phyloP scores from a whole-genome alignment of 1,140 invertebrate species.

The Whitmania pigra region DNA sequence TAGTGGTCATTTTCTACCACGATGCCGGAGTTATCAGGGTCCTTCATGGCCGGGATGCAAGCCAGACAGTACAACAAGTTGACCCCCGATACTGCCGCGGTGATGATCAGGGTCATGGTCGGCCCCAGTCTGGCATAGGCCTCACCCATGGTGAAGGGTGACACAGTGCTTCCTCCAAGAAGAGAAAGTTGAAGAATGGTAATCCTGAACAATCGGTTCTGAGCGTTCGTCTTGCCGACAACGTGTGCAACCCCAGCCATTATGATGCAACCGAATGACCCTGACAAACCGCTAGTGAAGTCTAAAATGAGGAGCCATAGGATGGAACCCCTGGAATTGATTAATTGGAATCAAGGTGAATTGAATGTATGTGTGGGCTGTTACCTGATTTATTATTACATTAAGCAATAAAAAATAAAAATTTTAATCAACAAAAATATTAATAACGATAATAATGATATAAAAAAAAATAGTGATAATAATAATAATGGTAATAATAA shows the following conservation, averaged over 20 bases:
- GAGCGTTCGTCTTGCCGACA: conserved; percentile 2
- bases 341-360: not conserved
- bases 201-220: conserved; percentile 12
- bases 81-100: no score
- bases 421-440: no score
- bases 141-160: not conserved
- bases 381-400: no score
- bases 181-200: conserved; percentile 14
- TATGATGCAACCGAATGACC: conserved; percentile 12
- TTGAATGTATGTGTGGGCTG: not conserved
- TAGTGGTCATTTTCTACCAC: not conserved
- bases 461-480: no score
- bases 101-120: not conserved
- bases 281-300: conserved; percentile 11
- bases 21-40: not conserved
- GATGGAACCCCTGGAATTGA: not conserved
- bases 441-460: no score
- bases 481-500: no score
- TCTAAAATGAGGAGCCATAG: conserved; percentile 8
- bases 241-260: conserved; percentile 20
- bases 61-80: conserved; percentile 4
- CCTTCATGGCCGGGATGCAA: not conserved
- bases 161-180: not conserved
- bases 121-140: not conserved
- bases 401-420: no score